These are phyloP conservation scores for Sphenodon punctatus DNA, from an alignment of 2,797 vertebrate genomes.

Conservation along the genomic window DNA sequence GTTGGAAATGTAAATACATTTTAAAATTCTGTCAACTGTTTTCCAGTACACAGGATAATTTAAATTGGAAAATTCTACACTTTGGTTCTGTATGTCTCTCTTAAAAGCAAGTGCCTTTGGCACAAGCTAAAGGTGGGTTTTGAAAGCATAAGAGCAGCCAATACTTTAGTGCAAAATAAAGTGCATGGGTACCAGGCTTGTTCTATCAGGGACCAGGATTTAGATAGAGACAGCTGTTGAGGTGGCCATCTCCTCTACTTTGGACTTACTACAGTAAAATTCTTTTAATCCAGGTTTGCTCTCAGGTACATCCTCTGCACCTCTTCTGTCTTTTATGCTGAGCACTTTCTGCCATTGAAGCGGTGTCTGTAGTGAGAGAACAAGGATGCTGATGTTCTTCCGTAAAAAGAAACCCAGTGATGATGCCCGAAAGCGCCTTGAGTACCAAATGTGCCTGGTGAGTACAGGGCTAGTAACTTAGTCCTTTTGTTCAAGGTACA, in stretches of 20 bases:
- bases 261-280: not conserved
- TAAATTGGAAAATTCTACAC: not conserved
- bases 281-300: not conserved
- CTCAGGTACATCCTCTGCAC: not conserved
- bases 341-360: not conserved
- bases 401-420: conserved; percentile 89
- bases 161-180: not conserved
- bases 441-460: conserved; percentile 92
- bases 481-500: not conserved
- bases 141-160: not conserved
- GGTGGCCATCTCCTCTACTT: rapidly evolving
- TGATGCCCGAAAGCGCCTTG: conserved; percentile 88
- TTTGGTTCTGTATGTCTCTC: not conserved
- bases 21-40: not conserved
- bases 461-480: too few relatives aligned
- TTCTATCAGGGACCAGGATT: not conserved
- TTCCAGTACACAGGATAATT: not conserved
- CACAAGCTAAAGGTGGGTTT: not conserved
- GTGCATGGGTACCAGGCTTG: not conserved
- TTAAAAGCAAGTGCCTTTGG: not conserved
- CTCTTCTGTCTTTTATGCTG: not conserved
- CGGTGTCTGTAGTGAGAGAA: not conserved
- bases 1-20: not conserved
- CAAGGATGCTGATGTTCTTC: conserved; percentile 90
- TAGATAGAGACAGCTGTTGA: not conserved